These are phyloP conservation scores for Xestia xanthographa DNA, from an alignment of 2,888 invertebrate genomes.

Conservation along the genomic window DNA sequence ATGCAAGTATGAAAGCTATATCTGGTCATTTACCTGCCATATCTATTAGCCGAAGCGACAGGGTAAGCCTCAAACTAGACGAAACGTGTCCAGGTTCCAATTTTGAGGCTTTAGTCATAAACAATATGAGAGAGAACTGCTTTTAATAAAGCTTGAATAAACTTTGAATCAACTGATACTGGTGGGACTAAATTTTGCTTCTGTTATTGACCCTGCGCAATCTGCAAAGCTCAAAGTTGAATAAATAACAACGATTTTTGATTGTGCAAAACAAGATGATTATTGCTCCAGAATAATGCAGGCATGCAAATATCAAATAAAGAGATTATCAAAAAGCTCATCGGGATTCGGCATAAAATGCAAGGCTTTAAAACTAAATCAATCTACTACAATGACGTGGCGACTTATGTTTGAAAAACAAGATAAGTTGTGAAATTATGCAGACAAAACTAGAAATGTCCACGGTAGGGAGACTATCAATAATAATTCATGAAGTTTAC, in stretches of 20 bases:
- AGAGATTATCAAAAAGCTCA: neutral
- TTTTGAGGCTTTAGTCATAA: constrained; percentile 35
- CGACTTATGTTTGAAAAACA: neutral
- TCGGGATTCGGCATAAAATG: neutral
- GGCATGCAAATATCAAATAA: neutral
- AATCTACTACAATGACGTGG: neutral
- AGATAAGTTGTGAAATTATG: neutral
- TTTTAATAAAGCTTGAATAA: constrained; percentile 8
- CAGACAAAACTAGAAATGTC: neutral
- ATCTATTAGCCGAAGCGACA: constrained; percentile 26
- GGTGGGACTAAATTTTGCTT: neutral
- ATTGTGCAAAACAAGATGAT: neutral
- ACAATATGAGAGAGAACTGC: constrained; percentile 8
- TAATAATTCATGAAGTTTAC: neutral
- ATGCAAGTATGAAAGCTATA: constrained; percentile 12
- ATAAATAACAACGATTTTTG: neutral
- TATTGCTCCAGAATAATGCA: neutral
- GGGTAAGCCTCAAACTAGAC: constrained; percentile 16
- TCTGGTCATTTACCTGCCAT: neutral
- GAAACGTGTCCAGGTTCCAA: constrained; percentile 46
- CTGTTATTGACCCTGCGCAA: neutral
- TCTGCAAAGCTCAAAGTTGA: neutral
- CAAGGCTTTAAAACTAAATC: neutral
- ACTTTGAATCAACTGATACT: neutral
- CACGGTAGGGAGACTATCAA: neutral